Evolutionary conservation across 1,140 invertebrate species (phyloP), one percentile per base, ranked within the genome.

Genomic region (Oreohelix idahoensis): DNA sequence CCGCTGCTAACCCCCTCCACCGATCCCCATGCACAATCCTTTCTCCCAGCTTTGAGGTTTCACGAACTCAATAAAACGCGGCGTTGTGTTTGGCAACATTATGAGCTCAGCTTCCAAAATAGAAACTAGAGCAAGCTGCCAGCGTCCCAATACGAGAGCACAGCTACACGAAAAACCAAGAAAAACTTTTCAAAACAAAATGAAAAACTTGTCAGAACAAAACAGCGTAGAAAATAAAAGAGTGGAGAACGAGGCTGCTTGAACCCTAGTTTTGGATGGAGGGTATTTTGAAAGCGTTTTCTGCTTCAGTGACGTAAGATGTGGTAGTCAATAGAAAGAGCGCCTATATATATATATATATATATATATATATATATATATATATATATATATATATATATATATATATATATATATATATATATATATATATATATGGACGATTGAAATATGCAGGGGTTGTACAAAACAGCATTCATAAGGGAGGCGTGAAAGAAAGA

Each of bases 71-170:
- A 58, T 58, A n/a, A n/a, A 58, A 58, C 26, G 2, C 13, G 5
- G 53, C 13, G 73, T 38, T 75, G 35, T 75, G 73, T 75, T 75
- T 75, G 73, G 73, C 73, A 75, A 75, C 73, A 75, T 13, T 38
- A 49, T 75, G 73, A 75, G 73, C 73, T 75, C 73, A 75, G 73
- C 73, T 11, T 42, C 73, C 42, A 45, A 75, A 75, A 75, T 75
- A 75, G 73, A 75, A 75, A 45, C 38, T 75, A 29, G 42, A 29
- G 4, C 38, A 36, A 75, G n/a, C 38, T 2, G 35, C 36, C 73
- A 1, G 45, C 73, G 73, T 75, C 73, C 42, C 42, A 38, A 13
- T 29, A 49, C 36, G 73, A 58, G 23, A 17, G 45, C 45, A 49
- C 45, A 49, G 45, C 10, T 8, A 8, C 17, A 17, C 10, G 45